Conservation (phyloP, 2,797 vertebrate species). For the Pangasius djambal region DNA sequence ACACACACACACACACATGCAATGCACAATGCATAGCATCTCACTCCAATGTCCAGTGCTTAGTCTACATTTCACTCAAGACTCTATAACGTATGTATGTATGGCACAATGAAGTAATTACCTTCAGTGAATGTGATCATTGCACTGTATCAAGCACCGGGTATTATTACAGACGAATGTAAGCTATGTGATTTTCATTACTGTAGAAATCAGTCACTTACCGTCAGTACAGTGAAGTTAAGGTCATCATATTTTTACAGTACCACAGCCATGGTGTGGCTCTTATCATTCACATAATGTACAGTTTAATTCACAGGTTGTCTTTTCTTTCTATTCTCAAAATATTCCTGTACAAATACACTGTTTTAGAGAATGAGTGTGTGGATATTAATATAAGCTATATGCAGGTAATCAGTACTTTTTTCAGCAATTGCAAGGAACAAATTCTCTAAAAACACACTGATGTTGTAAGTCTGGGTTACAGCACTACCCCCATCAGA, state of each 20-base stretch:
- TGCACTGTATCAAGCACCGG: constrained; percentile 46
- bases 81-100: constrained; percentile 55
- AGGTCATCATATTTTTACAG: constrained; percentile 17
- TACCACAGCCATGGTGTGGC: not conserved
- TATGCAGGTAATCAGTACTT: constrained; percentile 42
- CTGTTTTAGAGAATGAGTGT: constrained; percentile 44
- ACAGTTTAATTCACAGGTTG: not conserved
- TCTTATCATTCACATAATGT: constrained; percentile 15
- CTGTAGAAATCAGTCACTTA: constrained; percentile 16
- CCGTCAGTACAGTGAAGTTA: constrained; percentile 13
- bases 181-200: constrained; percentile 26
- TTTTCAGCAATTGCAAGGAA: not conserved
- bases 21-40: constrained; percentile 65
- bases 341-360: constrained; percentile 63
- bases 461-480: constrained; percentile 22
- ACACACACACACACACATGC: not conserved
- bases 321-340: constrained; percentile 63
- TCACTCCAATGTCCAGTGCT: constrained; percentile 53
- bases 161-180: constrained; percentile 48
- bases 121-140: constrained; percentile 49
- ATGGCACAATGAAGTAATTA: constrained; percentile 74
- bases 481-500: constrained; percentile 67
- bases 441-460: constrained; percentile 18
- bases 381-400: constrained; percentile 45
- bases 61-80: constrained; percentile 35